These are phyloP conservation scores for Chaetops frenatus DNA, from an alignment of 2,113 vertebrate species.

Conservation along the genomic window DNA sequence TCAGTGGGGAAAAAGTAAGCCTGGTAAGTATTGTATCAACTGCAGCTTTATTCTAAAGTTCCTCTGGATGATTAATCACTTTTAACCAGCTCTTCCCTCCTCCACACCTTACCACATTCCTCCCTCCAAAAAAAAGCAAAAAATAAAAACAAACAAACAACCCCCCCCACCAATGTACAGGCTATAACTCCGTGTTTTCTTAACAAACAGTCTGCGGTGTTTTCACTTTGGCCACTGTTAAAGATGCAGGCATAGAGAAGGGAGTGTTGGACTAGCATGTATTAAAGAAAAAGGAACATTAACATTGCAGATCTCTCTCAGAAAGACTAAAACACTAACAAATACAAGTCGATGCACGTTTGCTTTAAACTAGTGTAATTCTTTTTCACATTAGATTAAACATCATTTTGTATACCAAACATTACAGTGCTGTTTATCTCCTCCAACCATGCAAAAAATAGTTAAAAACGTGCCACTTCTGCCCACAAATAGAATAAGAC, in stretches of 20 bases:
- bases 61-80: constrained; percentile 1
- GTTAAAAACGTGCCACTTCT: constrained; percentile 54
- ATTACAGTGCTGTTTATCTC: constrained; percentile 80
- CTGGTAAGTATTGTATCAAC: constrained; percentile 41
- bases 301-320: constrained; percentile 76
- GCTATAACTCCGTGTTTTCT: constrained; percentile 63
- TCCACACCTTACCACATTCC: constrained; percentile 47
- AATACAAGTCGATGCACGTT: constrained; percentile 77
- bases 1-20: constrained; percentile 63
- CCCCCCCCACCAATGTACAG: neutral
- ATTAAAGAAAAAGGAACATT: constrained; percentile 73
- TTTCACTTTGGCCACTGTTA: constrained; percentile 74
- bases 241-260: constrained; percentile 75
- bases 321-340: constrained; percentile 79
- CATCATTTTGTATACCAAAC: constrained; percentile 72
- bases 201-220: constrained; percentile 66
- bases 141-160: neutral
- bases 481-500: constrained; percentile 28
- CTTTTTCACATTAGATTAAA: constrained; percentile 76
- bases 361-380: constrained; percentile 76
- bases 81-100: constrained; percentile 36
- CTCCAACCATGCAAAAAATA: constrained; percentile 51
- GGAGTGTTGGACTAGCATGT: constrained; percentile 72
- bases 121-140: neutral
- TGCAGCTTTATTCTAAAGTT: constrained; percentile 58